phyloP scores from a whole-genome alignment of 1,140 invertebrate genomes.

The Drosophila nasuta region DNA sequence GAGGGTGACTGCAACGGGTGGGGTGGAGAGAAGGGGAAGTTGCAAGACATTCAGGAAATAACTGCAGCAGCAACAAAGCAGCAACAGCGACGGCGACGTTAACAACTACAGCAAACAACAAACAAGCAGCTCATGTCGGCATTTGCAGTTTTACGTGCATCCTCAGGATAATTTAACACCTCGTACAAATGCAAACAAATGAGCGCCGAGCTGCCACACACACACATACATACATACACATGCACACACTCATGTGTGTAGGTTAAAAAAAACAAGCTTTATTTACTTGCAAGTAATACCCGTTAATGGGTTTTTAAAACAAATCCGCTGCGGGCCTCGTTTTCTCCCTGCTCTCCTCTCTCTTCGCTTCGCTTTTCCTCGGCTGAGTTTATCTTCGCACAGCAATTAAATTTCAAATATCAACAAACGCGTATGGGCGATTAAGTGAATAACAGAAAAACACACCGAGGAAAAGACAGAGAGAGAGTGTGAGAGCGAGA shows the following conservation, averaged over 20 bases:
- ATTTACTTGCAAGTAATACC: constrained; percentile 82
- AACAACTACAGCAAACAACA: constrained; percentile 30
- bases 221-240: constrained; percentile 10
- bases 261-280: constrained; percentile 53
- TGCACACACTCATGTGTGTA: not conserved
- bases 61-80: constrained; percentile 39
- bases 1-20: too few relatives aligned
- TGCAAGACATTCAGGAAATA: constrained; percentile 53
- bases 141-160: constrained; percentile 79
- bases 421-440: constrained; percentile 39
- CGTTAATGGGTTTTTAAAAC: constrained; percentile 82
- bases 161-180: constrained; percentile 80
- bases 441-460: too few relatives aligned
- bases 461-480: constrained; percentile 2
- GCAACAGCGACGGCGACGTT: constrained; percentile 24
- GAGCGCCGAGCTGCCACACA: constrained; percentile 48
- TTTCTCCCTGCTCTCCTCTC: not conserved
- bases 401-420: constrained; percentile 81
- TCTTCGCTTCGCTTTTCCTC: not conserved
- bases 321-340: constrained; percentile 73
- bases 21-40: not conserved
- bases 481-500: not conserved
- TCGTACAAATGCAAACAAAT: constrained; percentile 81
- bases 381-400: constrained; percentile 27
- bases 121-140: constrained; percentile 54